phyloP scores from a whole-genome alignment of 2,113 vertebrate genomes.

The Monopterus albus region DNA sequence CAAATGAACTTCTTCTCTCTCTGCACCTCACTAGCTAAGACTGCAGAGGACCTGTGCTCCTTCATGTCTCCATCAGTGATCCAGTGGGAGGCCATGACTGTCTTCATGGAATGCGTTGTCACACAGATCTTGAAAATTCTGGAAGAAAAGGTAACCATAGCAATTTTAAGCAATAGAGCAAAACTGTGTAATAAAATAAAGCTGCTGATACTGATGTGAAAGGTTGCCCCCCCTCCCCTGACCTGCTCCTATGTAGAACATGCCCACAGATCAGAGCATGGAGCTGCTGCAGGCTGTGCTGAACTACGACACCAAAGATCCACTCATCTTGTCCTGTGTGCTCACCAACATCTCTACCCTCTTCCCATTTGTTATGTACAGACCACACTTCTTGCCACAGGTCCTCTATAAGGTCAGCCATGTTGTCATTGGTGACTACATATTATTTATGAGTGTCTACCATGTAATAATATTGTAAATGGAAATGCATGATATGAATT shows the following conservation, averaged over 20 bases:
- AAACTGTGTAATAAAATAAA: neutral
- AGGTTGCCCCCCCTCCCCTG: neutral
- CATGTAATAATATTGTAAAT: neutral
- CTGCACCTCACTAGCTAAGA: conserved; percentile 79
- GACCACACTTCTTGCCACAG: conserved; percentile 86
- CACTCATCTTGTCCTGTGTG: conserved; percentile 93
- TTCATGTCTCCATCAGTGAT: conserved; percentile 90
- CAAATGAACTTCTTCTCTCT: neutral
- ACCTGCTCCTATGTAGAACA: conserved; percentile 76
- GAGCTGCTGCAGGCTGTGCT: conserved; percentile 91
- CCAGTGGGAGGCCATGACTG: conserved; percentile 97
- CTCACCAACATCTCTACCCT: conserved; percentile 93
- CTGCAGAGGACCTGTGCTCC: conserved; percentile 87
- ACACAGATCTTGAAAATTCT: conserved; percentile 89
- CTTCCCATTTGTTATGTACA: conserved; percentile 90
- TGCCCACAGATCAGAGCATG: conserved; percentile 89
- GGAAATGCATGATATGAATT: neutral
- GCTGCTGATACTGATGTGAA: neutral
- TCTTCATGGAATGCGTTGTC: conserved; percentile 92
- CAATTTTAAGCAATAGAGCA: neutral
- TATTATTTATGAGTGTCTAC: neutral
- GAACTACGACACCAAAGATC: conserved; percentile 91
- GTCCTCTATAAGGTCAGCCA: conserved; percentile 90
- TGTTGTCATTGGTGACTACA: neutral
- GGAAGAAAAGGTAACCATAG: conserved; percentile 87